Conservation (phyloP, 1,140 invertebrate species). For the Pseudobourletiella spinata region DNA sequence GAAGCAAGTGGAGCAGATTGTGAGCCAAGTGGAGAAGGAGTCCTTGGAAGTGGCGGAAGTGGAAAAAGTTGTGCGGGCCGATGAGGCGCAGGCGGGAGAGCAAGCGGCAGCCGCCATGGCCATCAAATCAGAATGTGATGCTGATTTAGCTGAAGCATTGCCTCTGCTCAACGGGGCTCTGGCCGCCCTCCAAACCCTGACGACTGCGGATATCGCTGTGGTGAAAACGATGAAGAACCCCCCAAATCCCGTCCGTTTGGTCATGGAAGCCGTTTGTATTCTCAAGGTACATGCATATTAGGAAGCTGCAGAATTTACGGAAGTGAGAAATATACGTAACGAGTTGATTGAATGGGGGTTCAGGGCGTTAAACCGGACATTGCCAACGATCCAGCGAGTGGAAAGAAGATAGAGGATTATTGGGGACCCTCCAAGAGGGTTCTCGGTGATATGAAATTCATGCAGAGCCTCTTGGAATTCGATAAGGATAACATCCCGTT, state of each 20-base stretch:
- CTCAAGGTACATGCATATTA: conserved; percentile 70
- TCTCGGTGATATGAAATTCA: conserved; percentile 81
- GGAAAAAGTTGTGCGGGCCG: conserved; percentile 51
- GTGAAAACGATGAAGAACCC: conserved; percentile 98
- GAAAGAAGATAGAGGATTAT: conserved; percentile 80
- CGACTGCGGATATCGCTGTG: conserved; percentile 81
- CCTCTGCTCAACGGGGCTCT: conserved; percentile 86
- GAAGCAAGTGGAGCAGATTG: conserved; percentile 68
- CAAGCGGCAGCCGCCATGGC: conserved; percentile 70
- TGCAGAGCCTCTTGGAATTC: conserved; percentile 71
- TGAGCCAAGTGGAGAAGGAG: conserved; percentile 69
- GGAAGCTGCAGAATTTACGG: neutral
- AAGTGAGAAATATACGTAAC: conserved; percentile 2
- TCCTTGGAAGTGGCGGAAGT: conserved; percentile 68
- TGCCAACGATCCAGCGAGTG: conserved; percentile 58
- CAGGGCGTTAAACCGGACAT: conserved; percentile 74
- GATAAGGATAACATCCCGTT: conserved; percentile 88
- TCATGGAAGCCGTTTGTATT: conserved; percentile 94
- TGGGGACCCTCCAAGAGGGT: conserved; percentile 87
- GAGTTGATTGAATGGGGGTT: too few relatives aligned
- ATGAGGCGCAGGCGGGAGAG: conserved; percentile 59
- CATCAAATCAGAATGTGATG: conserved; percentile 93
- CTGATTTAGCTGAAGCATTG: conserved; percentile 83
- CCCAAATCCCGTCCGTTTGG: conserved; percentile 80
- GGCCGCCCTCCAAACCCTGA: conserved; percentile 81